phyloP scores from a whole-genome alignment of 2,113 vertebrate species.

The Bambusicola thoracicus region DNA sequence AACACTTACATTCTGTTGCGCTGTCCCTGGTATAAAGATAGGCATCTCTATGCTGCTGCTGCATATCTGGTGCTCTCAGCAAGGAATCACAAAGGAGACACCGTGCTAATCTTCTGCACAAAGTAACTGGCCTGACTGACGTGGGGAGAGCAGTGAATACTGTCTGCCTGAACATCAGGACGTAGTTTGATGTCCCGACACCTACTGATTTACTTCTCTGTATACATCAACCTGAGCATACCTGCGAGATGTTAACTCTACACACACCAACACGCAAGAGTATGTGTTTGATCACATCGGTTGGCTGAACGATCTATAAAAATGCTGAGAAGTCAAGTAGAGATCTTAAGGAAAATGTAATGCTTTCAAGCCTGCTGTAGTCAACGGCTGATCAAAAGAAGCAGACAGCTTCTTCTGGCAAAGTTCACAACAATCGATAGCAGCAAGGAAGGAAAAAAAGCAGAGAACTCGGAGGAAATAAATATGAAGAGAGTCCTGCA shows the following conservation, averaged over 20 bases:
- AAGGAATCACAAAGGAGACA: background rate
- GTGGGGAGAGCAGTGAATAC: background rate
- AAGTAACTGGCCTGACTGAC: background rate
- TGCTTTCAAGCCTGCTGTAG: background rate
- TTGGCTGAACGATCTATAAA: background rate
- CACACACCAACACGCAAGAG: background rate
- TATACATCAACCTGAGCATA: background rate
- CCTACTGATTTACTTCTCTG: background rate
- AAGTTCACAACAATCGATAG: background rate
- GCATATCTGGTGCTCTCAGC: background rate
- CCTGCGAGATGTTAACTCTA: background rate
- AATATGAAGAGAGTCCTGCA: background rate
- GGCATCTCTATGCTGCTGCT: background rate
- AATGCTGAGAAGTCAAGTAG: background rate
- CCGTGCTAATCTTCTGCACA: background rate
- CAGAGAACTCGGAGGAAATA: background rate
- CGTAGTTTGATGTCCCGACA: background rate
- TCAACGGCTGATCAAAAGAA: background rate
- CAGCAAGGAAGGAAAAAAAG: background rate
- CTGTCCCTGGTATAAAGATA: background rate
- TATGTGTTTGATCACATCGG: background rate
- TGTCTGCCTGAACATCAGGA: background rate
- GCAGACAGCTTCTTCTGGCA: background rate
- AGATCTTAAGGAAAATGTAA: background rate
- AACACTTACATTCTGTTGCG: background rate